Base-by-base conservation (phyloP, 2,797 vertebrate genomes). In the Heliangelus exortis region DNA sequence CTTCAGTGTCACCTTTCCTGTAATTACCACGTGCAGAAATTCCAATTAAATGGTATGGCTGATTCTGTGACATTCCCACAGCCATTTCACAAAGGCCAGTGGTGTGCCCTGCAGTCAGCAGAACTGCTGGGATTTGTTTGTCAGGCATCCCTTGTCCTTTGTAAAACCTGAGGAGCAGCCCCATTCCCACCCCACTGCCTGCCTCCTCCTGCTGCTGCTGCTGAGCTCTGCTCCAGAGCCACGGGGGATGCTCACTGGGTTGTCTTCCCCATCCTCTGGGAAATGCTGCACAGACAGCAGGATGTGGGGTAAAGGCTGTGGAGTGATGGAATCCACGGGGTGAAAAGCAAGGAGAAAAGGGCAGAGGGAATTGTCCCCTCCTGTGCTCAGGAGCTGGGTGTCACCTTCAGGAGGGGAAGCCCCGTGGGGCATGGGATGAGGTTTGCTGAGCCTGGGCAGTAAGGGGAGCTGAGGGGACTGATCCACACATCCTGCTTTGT, bases 61-160 rank as follows among this genome's bases (percentile, higher is more conserved):
- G 92, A 63, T 41, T 59, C 79, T n/a, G 51, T 89, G 95, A 68
- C 87, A 89, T 93, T 74, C 82, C 88, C 90, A 68, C 8, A 77
- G 89, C 87, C 58, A 10, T 21, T 45, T 61, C 77, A 57, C 87
- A 68, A 61, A 36, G 78, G 74, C 73, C 61, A 67, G 75, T 76
- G 85, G 95, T 31, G 33, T 84, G 89, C 80, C 95, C 59, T 47
- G 82, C 71, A 87, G 78, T 84, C 88, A 89, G 88, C 80, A 51
- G 66, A 81, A 50, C 82, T 43, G 66, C 85, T 91, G 55, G 84
- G 84, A 82, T 90, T 91, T 91, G 85, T 96, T 94, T 92, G 48
- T 85, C 87, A 82, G 23, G 58, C 29, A 48, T 95, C 82, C 33
- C 39, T 84, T 90, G 87, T 67, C 87, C 68, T 58, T 23, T 54